Conservation (phyloP, 2,113 vertebrate species). For the Pogonocichla stellata region DNA sequence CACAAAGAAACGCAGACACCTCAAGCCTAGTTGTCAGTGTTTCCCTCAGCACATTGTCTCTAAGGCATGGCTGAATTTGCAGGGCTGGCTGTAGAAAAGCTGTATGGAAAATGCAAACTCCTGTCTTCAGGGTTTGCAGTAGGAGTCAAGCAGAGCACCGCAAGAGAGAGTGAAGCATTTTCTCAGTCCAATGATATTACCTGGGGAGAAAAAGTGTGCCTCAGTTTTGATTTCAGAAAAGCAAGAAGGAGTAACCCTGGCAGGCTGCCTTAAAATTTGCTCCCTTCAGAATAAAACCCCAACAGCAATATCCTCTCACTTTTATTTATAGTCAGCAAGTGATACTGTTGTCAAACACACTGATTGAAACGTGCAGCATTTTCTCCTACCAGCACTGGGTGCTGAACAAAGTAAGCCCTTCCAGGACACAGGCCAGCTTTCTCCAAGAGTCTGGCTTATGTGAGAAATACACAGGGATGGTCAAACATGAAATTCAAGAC, state of each 20-base stretch:
- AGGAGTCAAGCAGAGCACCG: not conserved
- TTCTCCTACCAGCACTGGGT: not conserved
- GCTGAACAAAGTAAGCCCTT: not conserved
- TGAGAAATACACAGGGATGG: not conserved
- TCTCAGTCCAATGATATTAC: not conserved
- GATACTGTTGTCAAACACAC: not conserved
- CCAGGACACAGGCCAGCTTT: not conserved
- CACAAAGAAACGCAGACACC: not conserved
- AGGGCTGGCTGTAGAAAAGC: not conserved
- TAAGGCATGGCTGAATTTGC: not conserved
- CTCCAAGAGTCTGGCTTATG: not conserved
- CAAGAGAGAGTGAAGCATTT: not conserved
- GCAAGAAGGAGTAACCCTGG: not conserved
- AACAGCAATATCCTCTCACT: not conserved
- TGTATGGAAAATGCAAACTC: not conserved
- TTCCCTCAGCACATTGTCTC: not conserved
- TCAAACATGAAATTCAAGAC: slow-evolving; percentile 12
- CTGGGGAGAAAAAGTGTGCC: not conserved
- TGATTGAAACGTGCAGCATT: not conserved
- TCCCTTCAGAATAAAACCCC: not conserved
- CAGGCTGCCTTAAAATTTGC: not conserved
- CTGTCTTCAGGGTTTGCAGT: not conserved
- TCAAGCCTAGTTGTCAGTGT: not conserved
- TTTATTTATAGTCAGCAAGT: not conserved
- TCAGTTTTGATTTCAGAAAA: not conserved